Evolutionary conservation across 2,888 invertebrate genomes (phyloP).

Genomic region (Brassicogethes aeneus): DNA sequence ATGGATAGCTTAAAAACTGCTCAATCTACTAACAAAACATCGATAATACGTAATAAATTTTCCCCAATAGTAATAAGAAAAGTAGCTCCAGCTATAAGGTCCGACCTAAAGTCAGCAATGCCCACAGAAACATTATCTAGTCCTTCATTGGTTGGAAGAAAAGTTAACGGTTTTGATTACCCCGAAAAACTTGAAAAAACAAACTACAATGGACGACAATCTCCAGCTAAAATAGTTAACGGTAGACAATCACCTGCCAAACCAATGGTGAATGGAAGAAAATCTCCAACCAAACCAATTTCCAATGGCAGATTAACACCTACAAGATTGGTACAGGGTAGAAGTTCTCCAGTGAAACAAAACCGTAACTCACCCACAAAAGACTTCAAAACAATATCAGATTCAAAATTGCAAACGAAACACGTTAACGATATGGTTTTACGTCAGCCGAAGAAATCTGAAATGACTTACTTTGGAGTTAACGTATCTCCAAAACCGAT

Average conservation of each 20-base stretch:
- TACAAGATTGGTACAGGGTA: not conserved
- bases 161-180: slow-evolving; percentile 2
- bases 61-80: slow-evolving; percentile 27
- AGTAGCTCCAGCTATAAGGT: slow-evolving; percentile 16
- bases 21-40: not conserved
- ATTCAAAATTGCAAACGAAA: slow-evolving; percentile 16
- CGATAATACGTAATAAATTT: slow-evolving; percentile 16
- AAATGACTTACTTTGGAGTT: slow-evolving; percentile 39
- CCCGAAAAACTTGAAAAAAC: slow-evolving; percentile 1
- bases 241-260: not conserved
- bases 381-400: slow-evolving; percentile 16
- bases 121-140: slow-evolving; percentile 30
- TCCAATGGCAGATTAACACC: not conserved
- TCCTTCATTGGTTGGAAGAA: slow-evolving; percentile 30
- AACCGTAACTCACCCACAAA: slow-evolving; percentile 12
- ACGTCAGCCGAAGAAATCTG: slow-evolving; percentile 37
- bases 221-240: not conserved
- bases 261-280: not conserved
- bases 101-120: slow-evolving; percentile 20
- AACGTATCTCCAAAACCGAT: slow-evolving; percentile 26
- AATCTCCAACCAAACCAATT: not conserved
- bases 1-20: not conserved
- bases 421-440: slow-evolving; percentile 28
- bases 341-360: not conserved
- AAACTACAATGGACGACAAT: not conserved